Percentiles rank a stretch among this genome's conserved stretches.
Evolutionary conservation across 1,140 invertebrate genomes (phyloP).

Genomic region (Nautilus pompilius): DNA sequence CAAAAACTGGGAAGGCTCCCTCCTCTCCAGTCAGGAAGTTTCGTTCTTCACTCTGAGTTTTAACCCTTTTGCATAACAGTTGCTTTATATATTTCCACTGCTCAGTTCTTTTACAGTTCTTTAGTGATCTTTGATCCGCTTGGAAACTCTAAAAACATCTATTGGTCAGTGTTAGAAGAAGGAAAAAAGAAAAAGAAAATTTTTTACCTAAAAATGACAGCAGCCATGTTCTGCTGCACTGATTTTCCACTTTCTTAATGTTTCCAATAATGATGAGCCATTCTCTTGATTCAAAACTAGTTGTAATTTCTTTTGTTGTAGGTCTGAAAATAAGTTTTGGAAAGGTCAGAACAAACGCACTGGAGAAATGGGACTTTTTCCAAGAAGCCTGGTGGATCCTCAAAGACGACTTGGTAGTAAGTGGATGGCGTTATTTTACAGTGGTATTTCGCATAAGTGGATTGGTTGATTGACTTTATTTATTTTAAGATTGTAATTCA

Average conservation of each 20-base stretch:
- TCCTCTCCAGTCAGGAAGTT: no score
- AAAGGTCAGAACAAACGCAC: conserved; percentile 90
- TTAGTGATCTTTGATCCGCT: no score
- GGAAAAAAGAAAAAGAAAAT: no score
- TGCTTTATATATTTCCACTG: no score
- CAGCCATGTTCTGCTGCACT: neutral
- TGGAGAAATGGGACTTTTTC: conserved; percentile 74
- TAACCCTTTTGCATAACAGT: no score
- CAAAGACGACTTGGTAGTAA: conserved; percentile 54
- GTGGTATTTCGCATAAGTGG: neutral
- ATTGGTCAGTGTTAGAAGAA: no score
- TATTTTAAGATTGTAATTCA: neutral
- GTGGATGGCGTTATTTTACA: neutral
- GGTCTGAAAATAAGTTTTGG: conserved; percentile 88
- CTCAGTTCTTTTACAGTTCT: no score
- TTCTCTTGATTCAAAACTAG: neutral
- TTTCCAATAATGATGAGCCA: no score
- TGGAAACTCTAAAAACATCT: no score
- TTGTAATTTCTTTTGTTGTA: conserved; percentile 22
- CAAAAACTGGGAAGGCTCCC: no score
- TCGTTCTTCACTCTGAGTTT: no score
- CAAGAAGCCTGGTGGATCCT: conserved; percentile 67
- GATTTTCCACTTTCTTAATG: neutral
- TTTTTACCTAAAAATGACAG: no score
- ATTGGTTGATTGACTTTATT: neutral